Percentiles rank a stretch among this genome's conserved stretches.
Conservation (phyloP, 1,140 invertebrate species). For the Atta texana region DNA sequence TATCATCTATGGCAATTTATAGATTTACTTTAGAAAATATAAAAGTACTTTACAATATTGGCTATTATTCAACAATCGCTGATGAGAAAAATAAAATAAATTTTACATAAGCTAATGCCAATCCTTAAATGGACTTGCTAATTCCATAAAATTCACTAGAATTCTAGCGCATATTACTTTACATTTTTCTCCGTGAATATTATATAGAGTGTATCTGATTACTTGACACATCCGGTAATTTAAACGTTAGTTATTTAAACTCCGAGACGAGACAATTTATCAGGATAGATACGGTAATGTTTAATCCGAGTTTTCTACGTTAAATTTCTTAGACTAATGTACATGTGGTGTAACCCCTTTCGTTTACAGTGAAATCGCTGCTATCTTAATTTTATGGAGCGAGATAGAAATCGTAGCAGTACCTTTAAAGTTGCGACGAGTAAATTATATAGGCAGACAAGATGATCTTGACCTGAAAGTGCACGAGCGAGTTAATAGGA, state of each 20-base stretch:
- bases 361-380: not conserved
- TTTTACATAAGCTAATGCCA: no score
- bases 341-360: not conserved
- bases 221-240: not conserved
- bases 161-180: no score
- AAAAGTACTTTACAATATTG: no score
- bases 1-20: no score
- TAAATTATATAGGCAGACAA: slow-evolving; percentile 28
- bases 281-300: not conserved
- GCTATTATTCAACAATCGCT: no score
- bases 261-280: not conserved
- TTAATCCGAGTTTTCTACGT: not conserved
- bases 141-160: no score
- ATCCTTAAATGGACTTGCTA: no score
- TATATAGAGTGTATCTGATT: not conserved
- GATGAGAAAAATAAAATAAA: no score
- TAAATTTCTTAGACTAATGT: not conserved
- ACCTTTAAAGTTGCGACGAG: slow-evolving; percentile 11
- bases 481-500: slow-evolving; percentile 29
- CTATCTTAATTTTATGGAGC: slow-evolving; percentile 7
- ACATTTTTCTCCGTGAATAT: not conserved
- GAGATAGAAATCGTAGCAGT: slow-evolving; percentile 30
- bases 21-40: no score
- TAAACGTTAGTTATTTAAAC: not conserved
- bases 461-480: slow-evolving; percentile 34